Base-by-base conservation (phyloP, 1,140 invertebrate genomes). In the Ridgeia piscesae region DNA sequence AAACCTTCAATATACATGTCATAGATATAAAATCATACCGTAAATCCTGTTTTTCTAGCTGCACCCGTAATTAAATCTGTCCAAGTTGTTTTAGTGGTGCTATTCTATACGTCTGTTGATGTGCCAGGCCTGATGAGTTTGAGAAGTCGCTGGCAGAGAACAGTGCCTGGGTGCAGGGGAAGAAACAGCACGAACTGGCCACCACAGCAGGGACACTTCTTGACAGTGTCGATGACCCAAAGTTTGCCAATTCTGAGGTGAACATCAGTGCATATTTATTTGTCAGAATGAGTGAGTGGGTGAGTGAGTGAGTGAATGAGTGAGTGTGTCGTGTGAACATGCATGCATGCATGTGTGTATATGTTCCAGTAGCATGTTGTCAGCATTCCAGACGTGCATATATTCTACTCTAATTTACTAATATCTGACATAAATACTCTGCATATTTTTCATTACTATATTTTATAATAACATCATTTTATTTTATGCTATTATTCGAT, bases 191-290 rank as follows among this genome's bases (percentile, higher is more conserved):
- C 34, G 95, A 96, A 92, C 94, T 95, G 95, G 96, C 97, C 94
- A 96, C 97, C 93, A 97, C 96, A 95, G 97, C 97, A 0, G 96
- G 96, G 92, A 96, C 96, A 94, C 95, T 97, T 91, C 94, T 96
- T 8, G 96, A 96, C 77, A 94, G 94, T n/a, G 96, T 96, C 90
- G 94, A 95, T 92, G 97, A 98, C 95, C 97, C 97, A 93, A 96
- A 98, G 94, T 96, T 97, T 93, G 97, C 97, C 21, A 97, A 98
- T 94, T 98, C 97, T 92, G 96, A 97, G 96, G 97, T 97, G 95
- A 91, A 93, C n/a, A 21, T 31, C 58, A 6, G 6, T 77, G 17
- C 27, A 31, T 77, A 77, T 77, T 9, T 77, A 9, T 21, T 21
- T 77, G 58, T 14, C 8, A 77, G 17, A 21, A 31, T 77, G 11